A percentile compares a stretch with the other conserved stretches of the same genome.
phyloP scores from a whole-genome alignment of 2,113 vertebrate species.

The Cacatua alba region DNA sequence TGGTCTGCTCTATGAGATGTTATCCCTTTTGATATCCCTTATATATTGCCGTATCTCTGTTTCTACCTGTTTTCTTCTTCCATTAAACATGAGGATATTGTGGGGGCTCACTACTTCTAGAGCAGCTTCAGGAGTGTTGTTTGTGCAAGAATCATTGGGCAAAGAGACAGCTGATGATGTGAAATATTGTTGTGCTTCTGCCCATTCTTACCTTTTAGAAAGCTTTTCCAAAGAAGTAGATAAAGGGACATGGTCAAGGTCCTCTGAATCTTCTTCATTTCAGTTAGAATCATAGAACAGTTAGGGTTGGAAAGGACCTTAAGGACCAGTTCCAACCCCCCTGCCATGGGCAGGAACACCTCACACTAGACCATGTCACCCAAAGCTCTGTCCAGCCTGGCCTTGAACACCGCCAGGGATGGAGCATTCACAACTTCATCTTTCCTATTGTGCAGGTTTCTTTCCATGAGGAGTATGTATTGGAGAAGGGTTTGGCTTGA shows the following conservation, averaged over 20 bases:
- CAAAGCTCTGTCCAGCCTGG: too few relatives aligned
- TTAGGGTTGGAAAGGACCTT: neutral
- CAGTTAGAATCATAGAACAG: neutral
- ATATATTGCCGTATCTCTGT: neutral
- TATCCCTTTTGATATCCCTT: neutral
- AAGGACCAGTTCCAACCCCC: neutral
- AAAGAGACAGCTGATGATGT: neutral
- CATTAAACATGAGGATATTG: neutral
- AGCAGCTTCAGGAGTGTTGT: neutral
- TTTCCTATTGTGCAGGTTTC: too few relatives aligned
- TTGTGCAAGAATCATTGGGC: neutral
- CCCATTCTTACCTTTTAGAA: neutral
- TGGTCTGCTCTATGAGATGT: neutral
- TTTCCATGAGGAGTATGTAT: too few relatives aligned
- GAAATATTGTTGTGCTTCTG: neutral
- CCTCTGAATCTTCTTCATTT: neutral
- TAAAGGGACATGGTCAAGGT: neutral
- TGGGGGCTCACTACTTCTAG: neutral
- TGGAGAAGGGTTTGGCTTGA: too few relatives aligned
- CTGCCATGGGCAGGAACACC: too few relatives aligned
- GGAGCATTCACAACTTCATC: too few relatives aligned
- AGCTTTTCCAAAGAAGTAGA: neutral
- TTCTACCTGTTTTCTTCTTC: neutral
- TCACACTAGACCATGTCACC: too few relatives aligned
- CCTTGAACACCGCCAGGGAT: too few relatives aligned